Conservation (phyloP, 2,888 invertebrate genomes). For the Cyclophora punctaria region DNA sequence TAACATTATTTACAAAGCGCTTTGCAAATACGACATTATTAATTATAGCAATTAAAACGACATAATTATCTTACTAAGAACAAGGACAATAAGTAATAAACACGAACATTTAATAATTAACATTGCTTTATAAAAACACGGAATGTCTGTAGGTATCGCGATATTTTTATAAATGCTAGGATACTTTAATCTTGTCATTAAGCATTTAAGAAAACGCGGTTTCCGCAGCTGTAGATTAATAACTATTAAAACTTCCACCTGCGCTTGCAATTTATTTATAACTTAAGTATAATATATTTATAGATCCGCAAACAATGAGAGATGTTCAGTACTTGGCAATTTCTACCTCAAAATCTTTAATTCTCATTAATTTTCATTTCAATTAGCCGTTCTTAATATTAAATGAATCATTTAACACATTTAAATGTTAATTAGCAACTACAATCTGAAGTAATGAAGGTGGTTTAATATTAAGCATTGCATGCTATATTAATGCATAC, state of each 20-base stretch:
- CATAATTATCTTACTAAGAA: background rate
- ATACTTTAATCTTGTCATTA: conserved; percentile 43
- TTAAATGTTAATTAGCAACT: too few species aligned
- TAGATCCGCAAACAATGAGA: conserved; percentile 19
- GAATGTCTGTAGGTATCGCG: conserved; percentile 21
- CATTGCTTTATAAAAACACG: conserved; percentile 26
- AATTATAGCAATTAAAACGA: too few species aligned
- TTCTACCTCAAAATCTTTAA: too few species aligned
- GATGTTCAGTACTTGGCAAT: too few species aligned
- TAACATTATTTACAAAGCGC: too few species aligned
- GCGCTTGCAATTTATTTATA: conserved; percentile 29
- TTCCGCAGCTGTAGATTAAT: conserved; percentile 54
- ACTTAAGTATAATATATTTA: conserved; percentile 14
- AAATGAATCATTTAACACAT: too few species aligned
- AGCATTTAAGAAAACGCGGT: conserved; percentile 41
- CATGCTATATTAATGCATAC: too few species aligned
- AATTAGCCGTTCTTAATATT: too few species aligned
- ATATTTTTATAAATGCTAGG: conserved; percentile 26
- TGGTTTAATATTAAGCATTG: too few species aligned
- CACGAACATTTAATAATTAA: conserved; percentile 10
- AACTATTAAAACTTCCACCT: conserved; percentile 51
- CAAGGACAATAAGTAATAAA: background rate
- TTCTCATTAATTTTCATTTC: too few species aligned
- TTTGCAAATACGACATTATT: too few species aligned
- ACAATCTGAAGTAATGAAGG: too few species aligned